phyloP scores from a whole-genome alignment of 2,888 invertebrate genomes.

The Antitype chi region DNA sequence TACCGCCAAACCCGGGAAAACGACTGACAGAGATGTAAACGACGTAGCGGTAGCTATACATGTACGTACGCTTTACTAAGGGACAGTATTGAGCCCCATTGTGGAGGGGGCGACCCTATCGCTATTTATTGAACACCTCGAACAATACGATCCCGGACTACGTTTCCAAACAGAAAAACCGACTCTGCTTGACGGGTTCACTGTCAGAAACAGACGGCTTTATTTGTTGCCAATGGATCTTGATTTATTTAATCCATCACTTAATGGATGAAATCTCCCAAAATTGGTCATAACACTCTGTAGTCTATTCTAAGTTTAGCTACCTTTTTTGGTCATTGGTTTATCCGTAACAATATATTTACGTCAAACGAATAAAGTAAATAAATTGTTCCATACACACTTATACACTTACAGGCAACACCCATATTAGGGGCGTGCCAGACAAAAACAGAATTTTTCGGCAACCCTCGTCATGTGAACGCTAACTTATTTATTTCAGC shows the following conservation, averaged over 20 bases:
- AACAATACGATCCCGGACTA: slow-evolving; percentile 50
- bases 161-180: slow-evolving; percentile 44
- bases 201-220: slow-evolving; percentile 39
- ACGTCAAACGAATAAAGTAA: slow-evolving; percentile 44
- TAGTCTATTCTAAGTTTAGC: background rate
- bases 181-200: slow-evolving; percentile 18
- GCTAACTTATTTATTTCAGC: slow-evolving; percentile 70
- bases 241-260: slow-evolving; percentile 28
- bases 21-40: slow-evolving; percentile 42
- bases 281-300: slow-evolving; percentile 1
- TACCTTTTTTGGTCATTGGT: slow-evolving; percentile 10
- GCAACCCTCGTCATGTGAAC: slow-evolving; percentile 67
- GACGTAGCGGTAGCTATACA: slow-evolving; percentile 32
- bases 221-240: slow-evolving; percentile 40
- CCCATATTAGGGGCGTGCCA: slow-evolving; percentile 51
- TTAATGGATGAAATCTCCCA: background rate
- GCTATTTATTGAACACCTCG: slow-evolving; percentile 63
- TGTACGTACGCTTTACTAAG: slow-evolving; percentile 14
- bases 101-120: slow-evolving; percentile 58
- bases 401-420: slow-evolving; percentile 41
- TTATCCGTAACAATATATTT: slow-evolving; percentile 35
- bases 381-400: slow-evolving; percentile 53
- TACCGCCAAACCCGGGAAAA: slow-evolving; percentile 28
- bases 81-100: slow-evolving; percentile 47
- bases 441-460: slow-evolving; percentile 62